Base-by-base conservation (phyloP, 2,888 invertebrate genomes). In the Drosophila fungiperda region DNA sequence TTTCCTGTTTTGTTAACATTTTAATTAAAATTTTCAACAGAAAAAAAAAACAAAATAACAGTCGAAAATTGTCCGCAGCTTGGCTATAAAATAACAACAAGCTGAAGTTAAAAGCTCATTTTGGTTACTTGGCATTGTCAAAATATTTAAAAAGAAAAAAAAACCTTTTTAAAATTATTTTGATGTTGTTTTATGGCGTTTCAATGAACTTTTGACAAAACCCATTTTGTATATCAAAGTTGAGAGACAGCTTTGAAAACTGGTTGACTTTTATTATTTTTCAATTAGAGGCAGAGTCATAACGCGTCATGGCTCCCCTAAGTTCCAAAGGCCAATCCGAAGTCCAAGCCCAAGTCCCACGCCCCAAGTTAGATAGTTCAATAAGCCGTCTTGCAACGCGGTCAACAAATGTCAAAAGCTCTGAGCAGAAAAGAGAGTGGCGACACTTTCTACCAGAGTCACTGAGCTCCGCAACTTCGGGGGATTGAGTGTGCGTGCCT, bases 381-480 rank as follows among this genome's bases (percentile, higher is more conserved):
- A 78, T 77, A 66, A 77, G 75, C 61, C 62, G 61, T 32, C 63
- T 45, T 61, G 50, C 49, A 71, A 52, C 15, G 36, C 29, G 50
- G 52, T 57, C 64, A 67, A 54, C 60, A 76, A 76, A 72, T 72
- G 77, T 72, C 78, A 77, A 49, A 71, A 61, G 33, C 49, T 32
- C 33, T 11, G 32, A 66, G 38, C 36, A 20, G 54, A 79, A 68
- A 65, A 76, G 80, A 81, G 74, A 81, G 83, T 70, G 83, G 81
- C 80, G 83, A 81, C 83, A 81, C 81, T 81, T 81, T 81, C 83
- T 81, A 83, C 64, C 57, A 50, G 40, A 49, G 38, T 55, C 78
- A 62, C 23, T 61, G 53, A 62, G 78, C 73, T 67, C 40, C 38
- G 23, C 45, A 50, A 80, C 67, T 49, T 58, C 4, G 29, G 45